Evolutionary conservation across 2,888 invertebrate genomes (phyloP), one percentile per base, ranked within the genome.

Genomic region (Augochlorella aurata): DNA sequence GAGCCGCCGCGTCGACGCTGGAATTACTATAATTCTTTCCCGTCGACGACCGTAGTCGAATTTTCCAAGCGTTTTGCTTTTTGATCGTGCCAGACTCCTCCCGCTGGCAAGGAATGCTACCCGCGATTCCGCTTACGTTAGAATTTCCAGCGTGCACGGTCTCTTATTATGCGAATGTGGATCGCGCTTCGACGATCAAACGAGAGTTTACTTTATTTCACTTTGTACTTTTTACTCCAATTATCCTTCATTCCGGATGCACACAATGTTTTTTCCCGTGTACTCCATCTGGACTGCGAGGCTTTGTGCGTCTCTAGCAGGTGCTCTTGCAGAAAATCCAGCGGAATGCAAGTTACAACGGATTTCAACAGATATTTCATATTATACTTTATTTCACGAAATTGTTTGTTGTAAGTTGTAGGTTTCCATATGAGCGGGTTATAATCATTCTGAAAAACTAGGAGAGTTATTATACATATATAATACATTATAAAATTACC

Each of bases 1-100:
- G 58, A 75, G 72, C 80, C 77, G 21, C 82, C 77, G 38, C 82
- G 71, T 67, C 66, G 73, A 44, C 67, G 58, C 29, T 12, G 63
- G 54, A 67, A 63, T 81, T 71, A 63, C 81, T 61, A 67, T 65
- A 67, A 78, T 76, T n/a, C 52, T 21, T 38, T 24, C 8, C 38
- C 47, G 65, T 18, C 50, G 52, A 45, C 52, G 10, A 61, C 21
- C 29, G 24, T 29, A 24, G 24, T 54, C 71, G 58, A 79, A 76
- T 74, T 81, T 82, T 65, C 81, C 75, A 52, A 16, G n/a, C 47
- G 69, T 68, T 74, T 74, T 49, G 45, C 71, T 24, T 10, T 10
- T 29, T n/a, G 18, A 52, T 50, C 47, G n/a, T 38, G n/a, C 14
- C 16, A 38, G 69, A 54, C 38, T 58, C 16, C 67, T 47, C 44